Percentiles rank a stretch among this genome's conserved stretches.
phyloP scores from a whole-genome alignment of 2,888 invertebrate species.

The Conistra vaccinii region DNA sequence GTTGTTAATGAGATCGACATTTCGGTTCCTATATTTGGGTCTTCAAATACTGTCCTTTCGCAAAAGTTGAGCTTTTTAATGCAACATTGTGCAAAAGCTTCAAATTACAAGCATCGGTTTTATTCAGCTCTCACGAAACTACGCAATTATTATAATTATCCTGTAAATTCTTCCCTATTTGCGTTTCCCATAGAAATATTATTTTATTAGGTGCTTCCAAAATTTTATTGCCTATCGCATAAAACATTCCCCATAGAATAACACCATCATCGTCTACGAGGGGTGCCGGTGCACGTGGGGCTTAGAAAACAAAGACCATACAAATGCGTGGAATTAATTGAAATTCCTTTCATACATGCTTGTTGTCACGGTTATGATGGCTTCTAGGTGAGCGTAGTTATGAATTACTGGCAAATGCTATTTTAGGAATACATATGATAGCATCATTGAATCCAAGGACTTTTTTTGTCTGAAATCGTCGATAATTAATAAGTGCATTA shows the following conservation, averaged over 20 bases:
- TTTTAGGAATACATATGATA: no score
- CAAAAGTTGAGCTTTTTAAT: neutral
- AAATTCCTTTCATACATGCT: conserved; percentile 49
- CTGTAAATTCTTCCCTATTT: conserved; percentile 41
- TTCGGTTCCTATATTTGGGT: neutral
- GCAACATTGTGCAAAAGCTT: neutral
- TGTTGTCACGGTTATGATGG: conserved; percentile 41
- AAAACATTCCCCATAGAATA: conserved; percentile 50
- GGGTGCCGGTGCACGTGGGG: conserved; percentile 58
- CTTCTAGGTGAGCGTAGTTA: neutral
- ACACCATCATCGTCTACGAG: conserved; percentile 31
- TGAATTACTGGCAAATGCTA: neutral
- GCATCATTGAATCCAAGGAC: no score
- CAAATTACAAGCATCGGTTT: neutral
- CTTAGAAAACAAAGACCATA: conserved; percentile 48
- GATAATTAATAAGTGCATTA: neutral
- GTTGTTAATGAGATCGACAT: neutral
- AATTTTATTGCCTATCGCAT: conserved; percentile 54
- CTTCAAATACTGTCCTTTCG: neutral
- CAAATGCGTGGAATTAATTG: conserved; percentile 43
- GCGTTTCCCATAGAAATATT: conserved; percentile 62
- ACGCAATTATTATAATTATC: conserved; percentile 13
- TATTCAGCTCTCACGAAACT: neutral
- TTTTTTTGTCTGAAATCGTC: no score
- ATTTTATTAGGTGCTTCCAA: conserved; percentile 60